These are phyloP conservation scores for Drosophila ambigua DNA, from an alignment of 1,140 invertebrate genomes.

Conservation along the genomic window DNA sequence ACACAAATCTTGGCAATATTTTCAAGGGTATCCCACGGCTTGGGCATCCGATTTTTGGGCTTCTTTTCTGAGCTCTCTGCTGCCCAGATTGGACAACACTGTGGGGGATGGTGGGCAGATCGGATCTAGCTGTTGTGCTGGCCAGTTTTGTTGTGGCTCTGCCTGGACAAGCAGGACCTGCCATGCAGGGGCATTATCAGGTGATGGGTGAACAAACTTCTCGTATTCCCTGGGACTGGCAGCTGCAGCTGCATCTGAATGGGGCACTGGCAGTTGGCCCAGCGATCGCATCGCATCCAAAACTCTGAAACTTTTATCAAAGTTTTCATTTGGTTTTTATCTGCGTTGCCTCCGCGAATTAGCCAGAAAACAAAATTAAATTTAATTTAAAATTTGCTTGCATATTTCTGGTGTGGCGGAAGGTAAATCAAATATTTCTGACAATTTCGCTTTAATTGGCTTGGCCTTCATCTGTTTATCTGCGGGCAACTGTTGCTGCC, in stretches of 20 bases:
- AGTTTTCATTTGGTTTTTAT: too few relatives aligned
- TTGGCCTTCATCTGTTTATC: constrained; percentile 14
- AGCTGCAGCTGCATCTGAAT: constrained; percentile 34
- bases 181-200: constrained; percentile 37
- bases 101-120: background rate
- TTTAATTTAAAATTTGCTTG: too few relatives aligned
- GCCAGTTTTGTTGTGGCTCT: constrained; percentile 53
- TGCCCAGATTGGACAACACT: constrained; percentile 35
- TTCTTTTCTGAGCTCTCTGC: too few relatives aligned
- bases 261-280: constrained; percentile 14
- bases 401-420: too few relatives aligned
- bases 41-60: too few relatives aligned
- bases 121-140: constrained; percentile 10
- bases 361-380: too few relatives aligned
- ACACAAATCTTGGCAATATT: too few relatives aligned
- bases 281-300: background rate
- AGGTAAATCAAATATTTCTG: too few relatives aligned
- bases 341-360: too few relatives aligned
- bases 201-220: constrained; percentile 40
- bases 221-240: background rate
- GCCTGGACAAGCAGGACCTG: constrained; percentile 43
- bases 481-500: constrained; percentile 35
- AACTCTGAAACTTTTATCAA: too few relatives aligned
- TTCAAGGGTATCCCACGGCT: too few relatives aligned
- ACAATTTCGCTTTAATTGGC: background rate